Base-by-base conservation (phyloP, 2,113 vertebrate species). In the Chunga burmeisteri region DNA sequence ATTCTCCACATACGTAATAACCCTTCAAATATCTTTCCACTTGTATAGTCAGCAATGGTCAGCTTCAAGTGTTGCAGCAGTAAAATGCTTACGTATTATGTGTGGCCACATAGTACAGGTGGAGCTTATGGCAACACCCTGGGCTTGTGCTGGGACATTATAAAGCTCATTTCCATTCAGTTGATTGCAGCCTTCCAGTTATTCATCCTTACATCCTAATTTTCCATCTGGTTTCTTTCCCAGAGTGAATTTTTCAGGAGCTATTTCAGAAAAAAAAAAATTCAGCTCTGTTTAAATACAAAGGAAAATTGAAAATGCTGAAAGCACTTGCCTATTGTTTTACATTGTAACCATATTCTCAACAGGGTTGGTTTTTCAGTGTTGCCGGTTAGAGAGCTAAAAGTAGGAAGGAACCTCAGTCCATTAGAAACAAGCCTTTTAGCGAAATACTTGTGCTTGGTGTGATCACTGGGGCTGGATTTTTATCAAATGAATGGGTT, bases 401-500 rank as follows among this genome's bases (percentile, higher is more conserved):
- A 86, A 88, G 52, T 29, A 75, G 73, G 36, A 63, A 84, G 30
- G 27, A 70, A 74, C 63, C 12, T 81, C 59, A 56, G 36, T 75
- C 61, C 85, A 13, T 74, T 53, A 70, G 72, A 81, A 93, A 36
- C 30, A 73, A 92, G 38, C 6, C 47, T 81, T 92, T 70, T 67
- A 83, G 82, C 86, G 71, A 74, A 81, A 61, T 53, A 53, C 25
- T 84, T 83, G 77, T 40, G 61, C 40, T 79, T 80, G 46, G 23
- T 93, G 65, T 72, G 86, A 94, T 96, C 68, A 81, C 52, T 82
- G 78, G 52, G 66, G 36, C 47, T 94, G 81, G 34, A 53, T 90
- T 96, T 96, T 96, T 95, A 95, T 93, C 88, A 91, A 75, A 95
- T 93, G 73, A 96, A 89, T 87, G 80, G 49, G 59, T 87, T 94